These are phyloP conservation scores for Dolichomitus sp. DNA, from an alignment of 2,888 invertebrate species.

Conservation along the genomic window DNA sequence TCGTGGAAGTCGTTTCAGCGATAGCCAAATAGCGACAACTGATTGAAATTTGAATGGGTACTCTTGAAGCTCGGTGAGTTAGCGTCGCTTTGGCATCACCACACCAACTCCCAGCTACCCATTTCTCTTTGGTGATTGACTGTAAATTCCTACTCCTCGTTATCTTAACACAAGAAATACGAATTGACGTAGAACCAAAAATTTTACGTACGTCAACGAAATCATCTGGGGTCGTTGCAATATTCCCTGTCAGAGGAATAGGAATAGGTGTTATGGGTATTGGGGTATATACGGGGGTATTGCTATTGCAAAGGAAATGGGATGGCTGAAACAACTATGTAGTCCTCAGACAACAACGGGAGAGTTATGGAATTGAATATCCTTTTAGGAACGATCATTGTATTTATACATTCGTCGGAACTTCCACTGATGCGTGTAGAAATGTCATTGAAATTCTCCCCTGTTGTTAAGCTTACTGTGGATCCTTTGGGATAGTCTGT, in stretches of 20 bases:
- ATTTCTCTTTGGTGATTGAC: not conserved
- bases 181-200: not conserved
- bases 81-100: not conserved
- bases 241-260: not conserved
- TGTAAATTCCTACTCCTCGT: not conserved
- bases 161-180: not conserved
- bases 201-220: not conserved
- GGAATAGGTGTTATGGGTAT: not conserved
- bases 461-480: conserved; percentile 16
- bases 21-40: conserved; percentile 45
- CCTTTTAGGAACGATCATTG: not conserved
- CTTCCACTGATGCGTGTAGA: conserved; percentile 14
- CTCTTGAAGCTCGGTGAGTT: not conserved
- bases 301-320: conserved; percentile 9
- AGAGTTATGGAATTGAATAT: conserved; percentile 6
- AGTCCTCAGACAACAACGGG: not conserved
- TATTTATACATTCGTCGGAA: not conserved
- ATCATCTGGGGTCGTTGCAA: not conserved
- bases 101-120: not conserved
- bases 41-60: conserved; percentile 44
- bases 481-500: conserved; percentile 39
- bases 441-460: conserved; percentile 27
- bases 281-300: too few species aligned
- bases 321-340: not conserved
- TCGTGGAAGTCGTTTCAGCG: not conserved